Evolutionary conservation across 2,797 vertebrate genomes (phyloP).

Genomic region (Anas flavirostris): DNA sequence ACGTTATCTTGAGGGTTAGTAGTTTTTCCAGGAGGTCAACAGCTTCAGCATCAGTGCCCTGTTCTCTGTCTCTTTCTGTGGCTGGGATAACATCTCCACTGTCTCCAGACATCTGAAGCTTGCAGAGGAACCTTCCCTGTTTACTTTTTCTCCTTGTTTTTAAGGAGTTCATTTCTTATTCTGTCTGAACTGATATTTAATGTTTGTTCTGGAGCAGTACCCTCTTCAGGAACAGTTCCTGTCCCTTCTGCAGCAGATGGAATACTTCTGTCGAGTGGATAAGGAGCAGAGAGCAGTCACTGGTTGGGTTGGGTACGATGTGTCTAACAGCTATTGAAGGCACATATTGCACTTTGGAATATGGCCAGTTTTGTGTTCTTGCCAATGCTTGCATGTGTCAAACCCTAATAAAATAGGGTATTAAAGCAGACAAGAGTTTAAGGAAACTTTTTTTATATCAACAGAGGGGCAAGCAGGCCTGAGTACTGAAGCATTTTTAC

Average conservation of each 20-base stretch:
- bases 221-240: neutral
- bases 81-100: neutral
- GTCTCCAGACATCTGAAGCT: neutral
- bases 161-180: neutral
- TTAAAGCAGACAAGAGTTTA: neutral
- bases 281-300: neutral
- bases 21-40: neutral
- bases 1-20: neutral
- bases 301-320: neutral
- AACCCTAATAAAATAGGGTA: neutral
- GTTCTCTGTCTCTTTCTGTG: neutral
- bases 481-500: neutral
- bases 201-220: neutral
- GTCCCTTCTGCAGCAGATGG: neutral
- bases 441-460: neutral
- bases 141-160: neutral
- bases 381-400: neutral
- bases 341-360: neutral
- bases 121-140: neutral
- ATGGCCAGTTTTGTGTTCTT: neutral
- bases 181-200: neutral
- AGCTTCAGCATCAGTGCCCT: neutral
- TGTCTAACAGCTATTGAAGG: accelerated
- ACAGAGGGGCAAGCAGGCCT: neutral
- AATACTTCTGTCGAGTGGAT: neutral